A percentile compares a stretch with the other conserved stretches of the same genome.
Evolutionary conservation across 2,888 invertebrate genomes (phyloP).

Genomic region (Xylocampa areola): DNA sequence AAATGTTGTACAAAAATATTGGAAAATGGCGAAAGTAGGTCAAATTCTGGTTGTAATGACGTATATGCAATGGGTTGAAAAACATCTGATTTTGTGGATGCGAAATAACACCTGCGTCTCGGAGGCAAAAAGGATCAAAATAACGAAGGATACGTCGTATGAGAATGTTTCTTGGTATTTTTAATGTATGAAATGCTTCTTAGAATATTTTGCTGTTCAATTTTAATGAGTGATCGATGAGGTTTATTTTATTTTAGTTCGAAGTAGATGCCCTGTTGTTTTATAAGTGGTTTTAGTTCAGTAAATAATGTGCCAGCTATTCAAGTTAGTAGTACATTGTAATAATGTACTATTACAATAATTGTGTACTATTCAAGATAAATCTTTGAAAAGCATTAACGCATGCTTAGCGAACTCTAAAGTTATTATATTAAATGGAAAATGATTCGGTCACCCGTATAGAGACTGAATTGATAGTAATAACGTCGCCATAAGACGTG

Average conservation of each 20-base stretch:
- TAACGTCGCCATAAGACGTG: too few relatives aligned
- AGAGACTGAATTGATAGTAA: too few relatives aligned
- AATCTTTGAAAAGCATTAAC: too few relatives aligned
- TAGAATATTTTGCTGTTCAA: constrained; percentile 1
- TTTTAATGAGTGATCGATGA: constrained; percentile 3
- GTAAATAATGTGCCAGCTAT: too few relatives aligned
- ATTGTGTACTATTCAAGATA: too few relatives aligned
- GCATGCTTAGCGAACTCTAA: too few relatives aligned
- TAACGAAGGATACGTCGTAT: constrained; percentile 16
- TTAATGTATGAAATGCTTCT: background rate
- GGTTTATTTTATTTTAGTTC: background rate
- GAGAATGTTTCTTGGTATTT: constrained; percentile 14
- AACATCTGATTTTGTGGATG: constrained; percentile 37
- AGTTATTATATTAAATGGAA: too few relatives aligned
- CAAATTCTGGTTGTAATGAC: constrained; percentile 34
- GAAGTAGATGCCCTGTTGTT: background rate
- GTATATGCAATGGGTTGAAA: constrained; percentile 31
- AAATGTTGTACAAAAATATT: constrained; percentile 34
- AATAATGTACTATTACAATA: too few relatives aligned
- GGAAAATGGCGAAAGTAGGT: constrained; percentile 41
- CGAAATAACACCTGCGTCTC: constrained; percentile 32
- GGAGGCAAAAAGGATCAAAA: constrained; percentile 19
- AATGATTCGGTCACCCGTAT: too few relatives aligned
- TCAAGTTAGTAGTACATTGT: too few relatives aligned
- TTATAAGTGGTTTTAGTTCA: background rate